Evolutionary conservation across 92 coral and sea anemone genomes (phyloP), one percentile per base, ranked within the genome.

Genomic region (Ricordea florida): DNA sequence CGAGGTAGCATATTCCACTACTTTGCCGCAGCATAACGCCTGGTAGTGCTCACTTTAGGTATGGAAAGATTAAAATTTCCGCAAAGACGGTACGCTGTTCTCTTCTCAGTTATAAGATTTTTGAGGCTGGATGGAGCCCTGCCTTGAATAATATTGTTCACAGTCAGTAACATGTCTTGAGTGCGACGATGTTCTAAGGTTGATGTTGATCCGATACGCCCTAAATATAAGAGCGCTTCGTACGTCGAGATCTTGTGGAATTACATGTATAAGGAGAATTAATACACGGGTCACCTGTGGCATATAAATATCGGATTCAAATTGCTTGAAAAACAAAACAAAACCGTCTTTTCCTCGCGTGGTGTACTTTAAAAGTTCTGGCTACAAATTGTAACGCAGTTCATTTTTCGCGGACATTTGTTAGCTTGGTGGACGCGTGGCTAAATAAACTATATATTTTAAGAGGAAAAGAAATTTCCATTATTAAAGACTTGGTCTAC

Each of bases 141-240:
- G 45, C 45, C 45, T 16, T 20, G 32, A 21, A 68, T n/a, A 47
- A 38, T 47, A 20, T 31, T 47, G 27, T 68, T 68, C 57, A 62
- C 43, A 29, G 61, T 68, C 15, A 68, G 11, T 42, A 68, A 6
- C 45, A 43, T 68, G 28, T 68, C 62, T 68, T 49, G 62, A 68
- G 57, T 49, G 26, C 76, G 17, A n/a, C 29, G 76, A 28, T 31
- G 47, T 68, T 68, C 76, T 47, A 68, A 28, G 55, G 62, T 68
- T 16, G 61, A 47, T 3, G 9, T 1, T 29, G 64, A 57, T 47
- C 55, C 55, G 28, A 47, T 47, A 6, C 28, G 55, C 55, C 55
- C 25, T 47, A 47, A n/a, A n/a, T n/a, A n/a, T n/a, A n/a, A 47
- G 55, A 47, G 55, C 55, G 26, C 27, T 47, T 47, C 55, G 28